Conservation (phyloP, 2,888 invertebrate genomes). For the Chloromyia formosa region DNA sequence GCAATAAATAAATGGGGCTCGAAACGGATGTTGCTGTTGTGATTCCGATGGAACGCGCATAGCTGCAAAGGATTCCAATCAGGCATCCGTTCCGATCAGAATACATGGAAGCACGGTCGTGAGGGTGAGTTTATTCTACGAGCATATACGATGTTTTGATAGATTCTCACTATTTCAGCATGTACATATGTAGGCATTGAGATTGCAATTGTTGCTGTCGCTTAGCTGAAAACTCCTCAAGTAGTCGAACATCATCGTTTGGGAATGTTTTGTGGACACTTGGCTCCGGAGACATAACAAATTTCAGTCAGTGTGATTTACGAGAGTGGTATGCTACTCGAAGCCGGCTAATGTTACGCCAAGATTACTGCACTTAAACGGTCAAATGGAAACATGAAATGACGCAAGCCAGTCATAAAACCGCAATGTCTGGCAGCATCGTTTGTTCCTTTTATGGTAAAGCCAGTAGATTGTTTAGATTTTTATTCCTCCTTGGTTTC, state of each 20-base stretch:
- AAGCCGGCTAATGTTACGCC: neutral
- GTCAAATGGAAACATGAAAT: slow-evolving; percentile 7
- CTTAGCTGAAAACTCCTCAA: neutral
- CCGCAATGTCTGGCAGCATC: neutral
- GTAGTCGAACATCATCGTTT: too few species aligned
- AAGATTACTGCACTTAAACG: slow-evolving; percentile 20
- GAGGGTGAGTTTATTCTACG: too few species aligned
- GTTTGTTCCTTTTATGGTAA: neutral
- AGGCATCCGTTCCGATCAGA: neutral
- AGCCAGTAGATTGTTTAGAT: too few species aligned
- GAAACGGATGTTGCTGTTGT: too few species aligned
- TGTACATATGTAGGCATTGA: neutral
- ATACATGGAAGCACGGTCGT: neutral
- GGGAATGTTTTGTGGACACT: slow-evolving; percentile 14
- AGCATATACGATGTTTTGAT: neutral
- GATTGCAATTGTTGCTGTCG: neutral
- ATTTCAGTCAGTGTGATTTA: slow-evolving; percentile 37
- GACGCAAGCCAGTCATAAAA: slow-evolving; percentile 4
- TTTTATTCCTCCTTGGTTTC: too few species aligned
- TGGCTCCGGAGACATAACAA: slow-evolving; percentile 37
- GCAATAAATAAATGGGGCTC: slow-evolving; percentile 12
- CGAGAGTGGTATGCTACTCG: too few species aligned
- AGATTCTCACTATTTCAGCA: neutral
- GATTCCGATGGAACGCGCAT: too few species aligned
- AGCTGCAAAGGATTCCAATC: neutral